These are phyloP conservation scores for Neosalanx taihuensis DNA, from an alignment of 2,797 vertebrate genomes.

Conservation along the genomic window DNA sequence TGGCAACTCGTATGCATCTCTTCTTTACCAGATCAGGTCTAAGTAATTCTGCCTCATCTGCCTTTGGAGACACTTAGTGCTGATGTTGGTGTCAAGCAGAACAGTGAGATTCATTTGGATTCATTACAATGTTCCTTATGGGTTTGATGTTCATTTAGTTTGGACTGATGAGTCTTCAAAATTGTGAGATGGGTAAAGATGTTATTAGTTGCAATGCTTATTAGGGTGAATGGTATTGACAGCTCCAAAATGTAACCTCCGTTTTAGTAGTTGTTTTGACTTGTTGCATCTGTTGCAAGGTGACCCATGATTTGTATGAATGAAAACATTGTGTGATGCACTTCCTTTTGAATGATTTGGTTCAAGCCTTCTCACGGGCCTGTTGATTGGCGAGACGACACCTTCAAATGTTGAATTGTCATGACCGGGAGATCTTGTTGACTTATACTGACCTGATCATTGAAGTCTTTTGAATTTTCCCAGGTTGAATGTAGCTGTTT, in stretches of 20 bases:
- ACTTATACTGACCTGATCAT: constrained; percentile 81
- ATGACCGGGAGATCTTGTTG: constrained; percentile 83
- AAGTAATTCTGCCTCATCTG: constrained; percentile 48
- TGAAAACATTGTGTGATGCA: constrained; percentile 82
- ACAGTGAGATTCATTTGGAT: constrained; percentile 56
- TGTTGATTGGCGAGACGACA: constrained; percentile 83
- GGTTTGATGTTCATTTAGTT: constrained; percentile 66
- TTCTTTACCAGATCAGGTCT: constrained; percentile 45
- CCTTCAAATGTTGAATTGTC: constrained; percentile 75
- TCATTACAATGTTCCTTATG: constrained; percentile 52
- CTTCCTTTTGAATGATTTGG: constrained; percentile 77
- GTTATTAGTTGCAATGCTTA: constrained; percentile 54
- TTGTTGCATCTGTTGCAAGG: constrained; percentile 92
- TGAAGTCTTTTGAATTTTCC: constrained; percentile 85
- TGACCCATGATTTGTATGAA: constrained; percentile 82
- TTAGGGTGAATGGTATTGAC: constrained; percentile 66
- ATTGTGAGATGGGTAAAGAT: constrained; percentile 61
- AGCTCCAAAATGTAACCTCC: constrained; percentile 73
- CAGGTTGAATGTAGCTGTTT: constrained; percentile 89
- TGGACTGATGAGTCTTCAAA: constrained; percentile 60
- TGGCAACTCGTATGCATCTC: constrained; percentile 45
- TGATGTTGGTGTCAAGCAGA: constrained; percentile 45
- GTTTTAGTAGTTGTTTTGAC: constrained; percentile 60
- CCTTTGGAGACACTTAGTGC: constrained; percentile 47
- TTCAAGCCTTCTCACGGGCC: constrained; percentile 70